Base-by-base conservation (phyloP, 2,797 vertebrate species). In the Oreortyx pictus region DNA sequence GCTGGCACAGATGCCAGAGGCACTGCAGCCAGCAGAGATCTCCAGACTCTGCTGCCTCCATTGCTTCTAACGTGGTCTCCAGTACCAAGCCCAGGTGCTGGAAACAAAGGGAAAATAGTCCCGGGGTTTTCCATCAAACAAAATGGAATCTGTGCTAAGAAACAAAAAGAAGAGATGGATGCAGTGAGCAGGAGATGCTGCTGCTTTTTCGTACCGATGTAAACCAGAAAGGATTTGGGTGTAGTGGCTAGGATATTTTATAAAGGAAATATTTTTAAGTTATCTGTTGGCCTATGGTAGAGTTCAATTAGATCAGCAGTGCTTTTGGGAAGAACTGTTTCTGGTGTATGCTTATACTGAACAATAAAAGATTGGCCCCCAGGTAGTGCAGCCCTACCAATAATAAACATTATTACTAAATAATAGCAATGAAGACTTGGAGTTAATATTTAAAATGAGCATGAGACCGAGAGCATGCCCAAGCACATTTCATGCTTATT, bases 381-480 rank as follows among this genome's bases (percentile, higher is more conserved):
- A 92, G 94, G 94, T 93, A 59, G 46, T 54, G 18, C 78, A 90
- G 83, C 49, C 70, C 46, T 84, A 86, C 70, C 94, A 91, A 93
- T 93, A 95, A 95, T 89, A 93, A 94, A 94, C 93, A 96, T 95
- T 93, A 96, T 93, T 91, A 85, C 90, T 82, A 93, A 94, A 96
- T 94, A 96, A 93, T 65, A 93, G 75, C 52, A 65, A 85, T 3
- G 43, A 94, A 82, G 84, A 13, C n/a, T 82, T 10, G 61, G 62
- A 96, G 83, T 89, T 92, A 80, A 67, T 88, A 77, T 93, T 90
- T 72, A 64, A 96, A 94, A 93, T 17, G 75, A 81, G 90, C 81
- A 47, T 25, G 90, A 94, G 86, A 90, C 88, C 91, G 47, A 90
- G 86, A 89, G 88, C 91, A 37, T 87, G 94, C 65, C 70, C 95